phyloP scores from a whole-genome alignment of 2,888 invertebrate genomes.

The Lumbricus terrestris region DNA sequence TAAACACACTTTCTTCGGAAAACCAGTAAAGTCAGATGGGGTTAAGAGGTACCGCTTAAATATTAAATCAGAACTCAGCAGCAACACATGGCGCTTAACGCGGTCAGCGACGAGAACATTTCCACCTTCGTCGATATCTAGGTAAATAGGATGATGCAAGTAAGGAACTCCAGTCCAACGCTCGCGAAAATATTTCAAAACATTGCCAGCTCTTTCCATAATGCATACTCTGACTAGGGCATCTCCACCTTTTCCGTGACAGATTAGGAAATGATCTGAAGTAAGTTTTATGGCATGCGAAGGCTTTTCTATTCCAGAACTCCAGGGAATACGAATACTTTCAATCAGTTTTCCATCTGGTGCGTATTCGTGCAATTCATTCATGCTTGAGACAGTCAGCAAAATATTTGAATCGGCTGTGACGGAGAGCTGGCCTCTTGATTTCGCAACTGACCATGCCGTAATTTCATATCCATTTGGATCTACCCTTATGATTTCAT shows the following conservation, averaged over 20 bases:
- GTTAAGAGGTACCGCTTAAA: not conserved
- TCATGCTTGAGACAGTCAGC: not conserved
- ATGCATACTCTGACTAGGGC: not conserved
- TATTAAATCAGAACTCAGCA: not conserved
- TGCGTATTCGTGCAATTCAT: not conserved
- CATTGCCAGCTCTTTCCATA: not conserved
- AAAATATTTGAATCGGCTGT: not conserved
- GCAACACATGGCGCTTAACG: not conserved
- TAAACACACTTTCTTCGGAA: not conserved
- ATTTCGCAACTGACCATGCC: not conserved
- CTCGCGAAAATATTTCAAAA: not conserved
- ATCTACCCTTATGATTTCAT: not conserved
- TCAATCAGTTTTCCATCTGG: not conserved
- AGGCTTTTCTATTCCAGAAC: not conserved
- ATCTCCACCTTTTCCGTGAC: not conserved
- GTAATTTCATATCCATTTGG: not conserved
- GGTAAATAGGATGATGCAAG: not conserved
- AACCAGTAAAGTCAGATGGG: not conserved
- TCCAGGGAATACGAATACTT: not conserved
- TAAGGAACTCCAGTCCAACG: not conserved
- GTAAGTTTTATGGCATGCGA: not conserved
- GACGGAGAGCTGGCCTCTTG: not conserved
- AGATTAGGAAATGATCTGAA: not conserved
- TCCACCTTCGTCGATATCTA: not conserved
- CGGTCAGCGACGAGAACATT: not conserved